phyloP scores from a whole-genome alignment of 2,113 vertebrate species.

The Danionella cerebrum region DNA sequence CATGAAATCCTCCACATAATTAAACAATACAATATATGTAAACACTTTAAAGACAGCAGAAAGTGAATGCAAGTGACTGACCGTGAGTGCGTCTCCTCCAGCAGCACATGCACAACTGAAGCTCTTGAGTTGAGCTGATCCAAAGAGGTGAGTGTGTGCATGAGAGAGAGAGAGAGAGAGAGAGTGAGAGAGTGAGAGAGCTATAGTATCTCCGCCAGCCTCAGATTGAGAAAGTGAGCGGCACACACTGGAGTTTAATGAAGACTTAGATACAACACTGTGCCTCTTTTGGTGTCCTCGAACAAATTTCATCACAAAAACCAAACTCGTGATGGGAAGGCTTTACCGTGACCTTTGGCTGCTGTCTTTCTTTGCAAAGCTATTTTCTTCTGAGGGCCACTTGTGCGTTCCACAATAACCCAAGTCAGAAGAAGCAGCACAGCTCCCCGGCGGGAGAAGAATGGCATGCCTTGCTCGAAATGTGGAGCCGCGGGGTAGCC shows the following conservation, averaged over 20 bases:
- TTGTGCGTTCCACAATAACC: constrained; percentile 68
- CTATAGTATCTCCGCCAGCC: no score
- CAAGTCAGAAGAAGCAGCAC: constrained; percentile 58
- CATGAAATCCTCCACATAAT: no score
- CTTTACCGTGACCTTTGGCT: constrained; percentile 61
- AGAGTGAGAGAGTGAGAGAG: no score
- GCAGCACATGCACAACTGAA: no score
- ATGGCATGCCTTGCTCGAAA: constrained; percentile 55
- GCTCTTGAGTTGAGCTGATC: no score
- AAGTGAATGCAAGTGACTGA: no score
- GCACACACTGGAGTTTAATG: no score
- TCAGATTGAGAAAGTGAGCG: no score
- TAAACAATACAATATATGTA: background rate
- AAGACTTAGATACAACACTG: constrained; percentile 50
- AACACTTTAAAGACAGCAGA: no score
- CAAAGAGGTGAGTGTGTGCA: background rate
- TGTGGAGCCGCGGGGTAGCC: constrained; percentile 59
- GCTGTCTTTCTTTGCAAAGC: constrained; percentile 53
- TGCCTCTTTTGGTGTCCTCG: constrained; percentile 58
- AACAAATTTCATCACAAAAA: constrained; percentile 67
- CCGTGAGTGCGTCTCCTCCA: no score
- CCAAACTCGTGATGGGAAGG: constrained; percentile 47
- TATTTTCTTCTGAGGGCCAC: constrained; percentile 64
- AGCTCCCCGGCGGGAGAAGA: constrained; percentile 54
- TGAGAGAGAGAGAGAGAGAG: background rate